Base-by-base conservation (phyloP, 2,113 vertebrate genomes). In the Dascyllus trimaculatus region DNA sequence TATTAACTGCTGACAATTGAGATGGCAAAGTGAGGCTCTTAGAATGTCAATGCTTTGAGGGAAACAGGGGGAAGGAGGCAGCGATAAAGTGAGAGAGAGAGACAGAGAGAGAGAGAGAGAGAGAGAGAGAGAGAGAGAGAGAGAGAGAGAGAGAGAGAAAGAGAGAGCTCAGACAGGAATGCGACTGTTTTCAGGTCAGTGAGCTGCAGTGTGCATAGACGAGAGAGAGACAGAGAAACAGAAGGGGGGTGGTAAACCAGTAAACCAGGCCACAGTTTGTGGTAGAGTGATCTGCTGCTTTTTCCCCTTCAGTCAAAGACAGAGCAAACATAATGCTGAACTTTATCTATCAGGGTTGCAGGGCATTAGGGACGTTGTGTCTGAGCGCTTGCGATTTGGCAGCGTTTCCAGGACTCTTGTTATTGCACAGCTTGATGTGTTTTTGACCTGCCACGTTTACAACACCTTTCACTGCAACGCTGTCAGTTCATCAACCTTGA, bases 181-280 rank as follows among this genome's bases (percentile, higher is more conserved):
- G 92, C 45, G 64, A 83, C 80, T 89, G 87, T 93, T 94, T 95
- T 94, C 91, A 94, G 93, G 94, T 95, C 93, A 94, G 85, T 93
- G 93, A 91, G 84, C 83, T 82, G 83, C 81, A 85, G 72, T 69
- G 62, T 71, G 80, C 58, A 75, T 78, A 9, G 75, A 60, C 84
- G 48, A 86, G 52, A 73, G 81, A 67, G 81, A 67, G 10, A 78
- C 29, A 69, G 61, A 71, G 69, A 35, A 35, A 71, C 5, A 75
- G 68, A 61, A 46, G 54, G 82, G 84, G 68, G 71, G 71, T 49
- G 69, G 78, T 71, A 80, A 88, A 78, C 79, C 77, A 81, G 79
- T 81, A 86, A 90, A 90, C 75, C 88, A 88, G 88, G 82, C 78
- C 84, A 82, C 52, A 59, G 81, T 90, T 58, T 77, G 78, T 62